Evolutionary conservation across 1,140 invertebrate species (phyloP).

Genomic region (Drosophila ohnishii): DNA sequence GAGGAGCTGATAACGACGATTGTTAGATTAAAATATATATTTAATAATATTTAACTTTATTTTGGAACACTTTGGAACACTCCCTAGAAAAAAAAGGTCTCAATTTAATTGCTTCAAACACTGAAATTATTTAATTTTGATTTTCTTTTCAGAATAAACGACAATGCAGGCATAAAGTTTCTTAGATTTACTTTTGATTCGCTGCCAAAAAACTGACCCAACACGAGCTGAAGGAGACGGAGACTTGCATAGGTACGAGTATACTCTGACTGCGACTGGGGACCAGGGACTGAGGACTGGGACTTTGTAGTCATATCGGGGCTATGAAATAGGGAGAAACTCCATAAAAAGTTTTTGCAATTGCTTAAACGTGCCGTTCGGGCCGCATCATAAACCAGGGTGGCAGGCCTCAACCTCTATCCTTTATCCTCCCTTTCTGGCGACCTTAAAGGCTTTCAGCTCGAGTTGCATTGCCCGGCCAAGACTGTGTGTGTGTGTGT

Average conservation of each 20-base stretch:
- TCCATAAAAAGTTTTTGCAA: constrained; percentile 62
- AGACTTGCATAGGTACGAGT: neutral
- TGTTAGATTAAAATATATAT: neutral
- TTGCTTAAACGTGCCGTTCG: constrained; percentile 72
- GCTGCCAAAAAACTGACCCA: constrained; percentile 24
- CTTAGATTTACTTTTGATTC: constrained; percentile 7
- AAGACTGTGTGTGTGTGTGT: neutral
- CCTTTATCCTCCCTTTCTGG: neutral
- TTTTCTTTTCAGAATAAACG: neutral
- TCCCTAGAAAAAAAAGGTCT: neutral
- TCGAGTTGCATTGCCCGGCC: constrained; percentile 6
- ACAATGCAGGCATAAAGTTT: constrained; percentile 5
- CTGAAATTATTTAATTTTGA: neutral
- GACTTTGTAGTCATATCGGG: constrained; percentile 19
- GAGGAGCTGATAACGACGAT: neutral
- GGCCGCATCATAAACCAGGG: constrained; percentile 54
- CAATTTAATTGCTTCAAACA: neutral
- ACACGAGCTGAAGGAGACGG: neutral
- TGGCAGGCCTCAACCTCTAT: neutral
- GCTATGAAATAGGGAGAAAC: constrained; percentile 54
- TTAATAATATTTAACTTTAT: neutral
- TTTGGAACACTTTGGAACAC: neutral
- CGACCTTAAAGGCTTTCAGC: constrained; percentile 39
- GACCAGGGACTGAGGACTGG: neutral
- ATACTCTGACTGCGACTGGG: constrained; percentile 7